Conservation (phyloP, 2,888 invertebrate genomes). For the Tryphoninae sp. region DNA sequence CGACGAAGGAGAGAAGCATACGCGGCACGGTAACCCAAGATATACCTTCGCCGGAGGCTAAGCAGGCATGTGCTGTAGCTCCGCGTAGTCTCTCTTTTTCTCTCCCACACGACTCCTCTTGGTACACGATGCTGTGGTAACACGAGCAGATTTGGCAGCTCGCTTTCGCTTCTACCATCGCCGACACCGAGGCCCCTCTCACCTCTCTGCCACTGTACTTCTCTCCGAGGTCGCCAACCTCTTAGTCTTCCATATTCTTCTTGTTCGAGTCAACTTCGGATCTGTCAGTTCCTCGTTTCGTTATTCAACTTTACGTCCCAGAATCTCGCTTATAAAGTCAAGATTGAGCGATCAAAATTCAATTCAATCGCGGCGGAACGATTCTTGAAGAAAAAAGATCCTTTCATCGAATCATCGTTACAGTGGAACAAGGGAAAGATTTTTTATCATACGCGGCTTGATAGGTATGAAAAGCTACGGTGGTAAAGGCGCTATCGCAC, state of each 20-base stretch:
- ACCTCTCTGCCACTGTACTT: conserved; percentile 28
- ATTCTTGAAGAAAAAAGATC: conserved; percentile 2
- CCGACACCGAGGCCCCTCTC: conserved; percentile 39
- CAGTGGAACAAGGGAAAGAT: not conserved
- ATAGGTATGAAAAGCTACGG: not conserved
- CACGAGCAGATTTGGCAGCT: conserved; percentile 71
- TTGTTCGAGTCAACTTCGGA: conserved; percentile 4
- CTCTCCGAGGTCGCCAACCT: conserved; percentile 57
- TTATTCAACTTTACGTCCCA: not conserved
- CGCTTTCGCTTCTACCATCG: conserved; percentile 55
- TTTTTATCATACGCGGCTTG: conserved; percentile 17
- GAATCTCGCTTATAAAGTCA: conserved; percentile 7
- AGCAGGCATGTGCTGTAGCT: conserved; percentile 57
- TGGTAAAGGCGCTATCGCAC: conserved; percentile 15
- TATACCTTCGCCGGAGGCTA: conserved; percentile 62
- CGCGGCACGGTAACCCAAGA: conserved; percentile 65
- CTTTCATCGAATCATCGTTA: conserved; percentile 53
- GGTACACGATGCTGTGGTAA: conserved; percentile 66
- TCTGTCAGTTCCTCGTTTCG: conserved; percentile 22
- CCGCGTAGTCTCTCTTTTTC: conserved; percentile 3
- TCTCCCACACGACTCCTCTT: conserved; percentile 12
- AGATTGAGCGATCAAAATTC: conserved; percentile 45
- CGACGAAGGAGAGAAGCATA: conserved; percentile 56
- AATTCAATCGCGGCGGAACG: conserved; percentile 12
- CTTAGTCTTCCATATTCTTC: conserved; percentile 19